Evolutionary conservation across 2,797 vertebrate genomes (phyloP).

Genomic region (Tenualosa ilisha): DNA sequence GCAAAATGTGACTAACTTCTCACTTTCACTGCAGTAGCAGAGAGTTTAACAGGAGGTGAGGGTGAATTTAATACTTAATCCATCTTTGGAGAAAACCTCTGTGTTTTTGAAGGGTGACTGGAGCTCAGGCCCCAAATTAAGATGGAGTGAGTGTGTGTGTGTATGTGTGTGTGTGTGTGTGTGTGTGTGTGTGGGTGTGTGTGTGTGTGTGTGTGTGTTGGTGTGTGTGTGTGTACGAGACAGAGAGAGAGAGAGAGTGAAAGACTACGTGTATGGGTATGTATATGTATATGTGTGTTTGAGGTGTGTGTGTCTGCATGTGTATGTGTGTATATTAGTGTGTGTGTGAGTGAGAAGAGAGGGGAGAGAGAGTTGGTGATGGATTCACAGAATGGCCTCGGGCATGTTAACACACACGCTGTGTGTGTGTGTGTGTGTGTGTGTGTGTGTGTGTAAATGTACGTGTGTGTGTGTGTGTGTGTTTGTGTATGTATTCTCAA

Average conservation of each 20-base stretch:
- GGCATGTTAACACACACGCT: neutral
- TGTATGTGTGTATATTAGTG: neutral
- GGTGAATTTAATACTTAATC: slow-evolving; percentile 23
- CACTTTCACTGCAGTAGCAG: slow-evolving; percentile 14
- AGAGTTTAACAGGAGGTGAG: slow-evolving; percentile 22
- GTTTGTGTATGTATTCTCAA: neutral
- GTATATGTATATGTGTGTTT: neutral
- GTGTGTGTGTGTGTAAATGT: neutral
- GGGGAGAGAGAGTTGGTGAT: neutral
- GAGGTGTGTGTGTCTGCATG: neutral
- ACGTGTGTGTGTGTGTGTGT: neutral
- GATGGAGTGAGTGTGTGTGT: slow-evolving; percentile 5
- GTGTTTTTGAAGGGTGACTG: slow-evolving; percentile 21
- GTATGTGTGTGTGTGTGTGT: neutral
- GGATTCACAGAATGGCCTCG: neutral
- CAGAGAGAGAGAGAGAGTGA: neutral
- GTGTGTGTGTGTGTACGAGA: neutral
- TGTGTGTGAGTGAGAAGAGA: neutral
- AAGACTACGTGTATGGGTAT: neutral
- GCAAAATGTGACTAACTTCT: neutral
- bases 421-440: neutral
- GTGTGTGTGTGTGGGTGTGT: neutral
- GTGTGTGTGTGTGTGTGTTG: neutral
- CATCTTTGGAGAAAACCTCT: slow-evolving; percentile 19
- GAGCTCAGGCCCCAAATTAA: slow-evolving; percentile 6